Evolutionary conservation across 2,113 vertebrate genomes (phyloP), one percentile per base, ranked within the genome.

Genomic region (Cygnus atratus): DNA sequence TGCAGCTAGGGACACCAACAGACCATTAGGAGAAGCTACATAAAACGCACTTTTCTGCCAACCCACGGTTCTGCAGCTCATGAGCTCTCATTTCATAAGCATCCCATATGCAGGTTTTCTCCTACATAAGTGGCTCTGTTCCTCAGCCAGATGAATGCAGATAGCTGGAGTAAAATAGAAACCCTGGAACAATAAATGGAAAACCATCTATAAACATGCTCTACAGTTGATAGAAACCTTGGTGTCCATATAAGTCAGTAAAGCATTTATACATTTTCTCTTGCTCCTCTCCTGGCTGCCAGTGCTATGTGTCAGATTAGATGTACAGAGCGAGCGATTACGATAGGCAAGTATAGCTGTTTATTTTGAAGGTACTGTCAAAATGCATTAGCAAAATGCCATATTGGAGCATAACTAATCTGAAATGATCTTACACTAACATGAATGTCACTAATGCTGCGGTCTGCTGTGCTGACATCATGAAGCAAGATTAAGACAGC

Each of bases 331-430:
- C 24, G 71, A 94, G 66, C 0, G 4, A 92, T 84, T 83, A 83
- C 1, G 4, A 84, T 14, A 86, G 75, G 81, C 81, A 93, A 93
- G 41, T 37, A 9, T 46, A 67, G 58, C 58, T 48, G 24, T 55
- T 41, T 62, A 70, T 84, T 97, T 48, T 90, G 84, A 86, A 95
- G 41, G 73, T 22, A 54, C 84, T 97, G 94, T 97, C 97, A 96
- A 89, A 96, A 96, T 55, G 33, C 48, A 83, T 97, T 96, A 97
- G 39, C 57, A 74, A 95, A 96, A 93, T 95, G 92, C 72, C 86
- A 70, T 37, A 26, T 95, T 80, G 91, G 9, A 90, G 63, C 84
- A 93, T 72, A 94, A 67, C 70, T 92, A 96, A 98, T 84, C 79
- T 85, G 93, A 95, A 97, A 88, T 48, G 92, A 97, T 96, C 88